Percentiles rank a stretch among this genome's conserved stretches.
Evolutionary conservation across 1,140 invertebrate species (phyloP).

Genomic region (Formica exsecta): DNA sequence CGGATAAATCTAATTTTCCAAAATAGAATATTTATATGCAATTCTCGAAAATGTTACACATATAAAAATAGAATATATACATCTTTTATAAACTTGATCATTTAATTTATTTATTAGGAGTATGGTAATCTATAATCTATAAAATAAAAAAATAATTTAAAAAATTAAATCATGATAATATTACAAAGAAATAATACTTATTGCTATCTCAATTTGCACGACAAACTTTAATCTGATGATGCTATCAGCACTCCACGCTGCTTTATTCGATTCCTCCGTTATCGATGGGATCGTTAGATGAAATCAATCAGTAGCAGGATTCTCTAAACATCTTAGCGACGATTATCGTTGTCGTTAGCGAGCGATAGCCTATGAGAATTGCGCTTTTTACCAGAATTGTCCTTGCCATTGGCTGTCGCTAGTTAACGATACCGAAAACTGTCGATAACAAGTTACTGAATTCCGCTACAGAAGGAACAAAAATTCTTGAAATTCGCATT

Average conservation of each 20-base stretch:
- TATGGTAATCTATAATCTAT: background rate
- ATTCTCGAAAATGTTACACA: background rate
- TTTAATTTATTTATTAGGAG: background rate
- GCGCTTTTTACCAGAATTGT: too few species aligned
- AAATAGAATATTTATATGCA: background rate
- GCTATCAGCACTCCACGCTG: background rate
- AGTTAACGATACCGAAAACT: too few species aligned
- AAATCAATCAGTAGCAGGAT: conserved; percentile 55
- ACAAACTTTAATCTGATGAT: background rate
- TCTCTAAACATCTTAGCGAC: too few species aligned
- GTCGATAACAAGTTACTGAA: too few species aligned
- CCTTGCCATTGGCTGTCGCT: too few species aligned
- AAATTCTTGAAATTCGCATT: conserved; percentile 6
- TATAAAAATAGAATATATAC: too few species aligned
- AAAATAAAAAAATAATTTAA: background rate
- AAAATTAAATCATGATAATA: background rate
- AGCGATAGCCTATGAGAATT: too few species aligned
- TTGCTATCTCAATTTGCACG: conserved; percentile 6
- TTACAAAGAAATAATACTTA: background rate
- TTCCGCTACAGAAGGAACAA: background rate
- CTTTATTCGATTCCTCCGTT: conserved; percentile 39
- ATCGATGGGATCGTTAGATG: conserved; percentile 46
- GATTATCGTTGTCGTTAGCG: too few species aligned
- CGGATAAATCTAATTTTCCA: background rate
- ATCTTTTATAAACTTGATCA: too few species aligned